Base-by-base conservation (phyloP, 2,113 vertebrate genomes). In the Pelodiscus sinensis region DNA sequence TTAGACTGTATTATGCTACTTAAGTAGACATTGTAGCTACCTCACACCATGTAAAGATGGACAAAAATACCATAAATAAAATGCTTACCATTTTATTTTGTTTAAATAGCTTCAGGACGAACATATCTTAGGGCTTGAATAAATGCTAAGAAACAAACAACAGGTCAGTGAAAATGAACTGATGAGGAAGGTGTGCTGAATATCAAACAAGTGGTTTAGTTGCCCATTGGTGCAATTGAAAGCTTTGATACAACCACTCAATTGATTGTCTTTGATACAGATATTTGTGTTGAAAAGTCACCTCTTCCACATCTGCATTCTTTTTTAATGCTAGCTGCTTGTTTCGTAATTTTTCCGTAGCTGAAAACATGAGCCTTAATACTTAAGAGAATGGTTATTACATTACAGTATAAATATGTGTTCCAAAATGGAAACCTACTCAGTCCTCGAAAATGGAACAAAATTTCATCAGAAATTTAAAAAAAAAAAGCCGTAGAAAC, bases 221-320 rank as follows among this genome's bases (percentile, higher is more conserved):
- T 19, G 29, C 24, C 44, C 58, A 88, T 9, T 24, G 19, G 38
- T 87, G 1, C 0, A 0, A 44, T 81, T 29, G 15, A 24, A 78
- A 29, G 16, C n/a, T 84, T 85, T 85, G 73, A 5, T 60, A 29
- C 22, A 44, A 38, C 29, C 31, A 58, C 16, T 73, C 79, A 9
- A 5, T 50, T 90, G n/a, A 2, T 89, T 92, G 82, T 86, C 31
- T 21, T 85, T 68, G 31, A 75, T 87, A 51, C 75, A 89, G 7
- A 29, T 0, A 1, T 90, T 88, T 77, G 38, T 1, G 0, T 84
- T 90, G 0, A 0, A 91, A 87, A 86, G 65, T 35, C 29, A 6
- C 75, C 62, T 75, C 78, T 50, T 82, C 89, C 29, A 82, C 81
- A 9, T 50, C 44, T 90, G n/a, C 50, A 13, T 65, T 84, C 18